Conservation (phyloP, 2,888 invertebrate genomes). For the Meliscaeva auricollis region DNA sequence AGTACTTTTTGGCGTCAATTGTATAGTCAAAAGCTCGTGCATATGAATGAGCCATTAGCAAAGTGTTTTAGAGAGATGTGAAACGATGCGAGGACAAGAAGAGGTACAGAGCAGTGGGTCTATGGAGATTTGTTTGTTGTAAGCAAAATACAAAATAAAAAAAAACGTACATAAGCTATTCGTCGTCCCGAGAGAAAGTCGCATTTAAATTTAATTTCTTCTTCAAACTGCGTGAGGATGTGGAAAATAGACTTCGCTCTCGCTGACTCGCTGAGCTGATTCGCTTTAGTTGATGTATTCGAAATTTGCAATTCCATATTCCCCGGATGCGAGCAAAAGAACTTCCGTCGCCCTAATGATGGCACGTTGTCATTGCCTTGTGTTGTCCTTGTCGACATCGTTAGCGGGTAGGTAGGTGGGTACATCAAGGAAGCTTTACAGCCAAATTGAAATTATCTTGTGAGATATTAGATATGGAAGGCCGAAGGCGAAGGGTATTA, state of each 20-base stretch:
- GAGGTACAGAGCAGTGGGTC: not conserved
- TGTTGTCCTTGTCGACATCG: constrained; percentile 12
- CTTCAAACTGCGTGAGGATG: constrained; percentile 53
- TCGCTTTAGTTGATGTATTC: not conserved
- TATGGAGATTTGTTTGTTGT: not conserved
- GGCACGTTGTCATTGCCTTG: constrained; percentile 14
- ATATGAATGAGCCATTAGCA: constrained; percentile 74
- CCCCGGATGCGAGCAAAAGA: constrained; percentile 60
- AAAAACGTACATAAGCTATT: constrained; percentile 48
- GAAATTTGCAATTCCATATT: constrained; percentile 66
- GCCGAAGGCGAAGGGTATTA: constrained; percentile 33
- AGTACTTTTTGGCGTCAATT: constrained; percentile 71
- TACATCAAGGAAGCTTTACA: constrained; percentile 2
- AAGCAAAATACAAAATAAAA: constrained; percentile 13
- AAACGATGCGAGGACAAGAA: not conserved
- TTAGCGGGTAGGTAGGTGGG: constrained; percentile 21
- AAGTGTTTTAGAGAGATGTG: constrained; percentile 48
- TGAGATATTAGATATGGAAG: constrained; percentile 8
- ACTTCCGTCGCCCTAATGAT: constrained; percentile 70
- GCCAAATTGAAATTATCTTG: constrained; percentile 29
- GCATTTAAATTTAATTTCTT: constrained; percentile 70
- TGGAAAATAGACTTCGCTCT: constrained; percentile 19
- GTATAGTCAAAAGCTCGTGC: constrained; percentile 69
- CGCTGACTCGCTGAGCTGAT: constrained; percentile 36
- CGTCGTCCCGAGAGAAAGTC: constrained; percentile 54